Conservation (phyloP, 2,797 vertebrate species). For the Sebastolobus alascanus region DNA sequence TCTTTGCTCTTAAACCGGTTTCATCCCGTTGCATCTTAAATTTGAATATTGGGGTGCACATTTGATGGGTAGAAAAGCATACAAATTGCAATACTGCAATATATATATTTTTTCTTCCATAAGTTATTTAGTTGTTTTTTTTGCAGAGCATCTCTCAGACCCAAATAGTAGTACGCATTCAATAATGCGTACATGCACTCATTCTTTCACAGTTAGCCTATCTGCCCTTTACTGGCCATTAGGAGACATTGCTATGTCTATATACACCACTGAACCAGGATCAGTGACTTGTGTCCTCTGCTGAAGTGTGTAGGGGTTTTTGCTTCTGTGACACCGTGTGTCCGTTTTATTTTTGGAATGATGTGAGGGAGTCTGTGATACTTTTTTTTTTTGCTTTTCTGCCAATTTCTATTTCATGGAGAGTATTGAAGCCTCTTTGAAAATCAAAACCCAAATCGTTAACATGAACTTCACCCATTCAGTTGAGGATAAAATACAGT, state of each 20-base stretch:
- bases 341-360: slow-evolving; percentile 50
- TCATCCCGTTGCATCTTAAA: slow-evolving; percentile 37
- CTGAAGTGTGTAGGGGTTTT: slow-evolving; percentile 25
- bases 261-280: slow-evolving; percentile 21
- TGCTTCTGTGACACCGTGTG: slow-evolving; percentile 65
- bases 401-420: slow-evolving; percentile 21
- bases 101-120: slow-evolving; percentile 16
- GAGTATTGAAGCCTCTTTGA: slow-evolving; percentile 7
- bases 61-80: slow-evolving; percentile 26
- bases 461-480: slow-evolving; percentile 19
- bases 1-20: slow-evolving; percentile 34
- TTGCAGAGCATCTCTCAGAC: background rate
- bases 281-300: slow-evolving; percentile 46
- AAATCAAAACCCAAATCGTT: slow-evolving; percentile 7
- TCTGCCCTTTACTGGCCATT: slow-evolving; percentile 20
- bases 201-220: slow-evolving; percentile 11
- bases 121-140: slow-evolving; percentile 51
- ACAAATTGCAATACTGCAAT: slow-evolving; percentile 43
- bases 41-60: slow-evolving; percentile 38
- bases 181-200: slow-evolving; percentile 8
- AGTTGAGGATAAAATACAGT: background rate
- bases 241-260: slow-evolving; percentile 23
- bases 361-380: slow-evolving; percentile 28
- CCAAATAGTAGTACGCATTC: slow-evolving; percentile 3
- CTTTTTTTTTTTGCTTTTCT: slow-evolving; percentile 10